A percentile compares a stretch with the other conserved stretches of the same genome.
Conservation (phyloP, 2,113 vertebrate genomes). For the Passerina amoena region DNA sequence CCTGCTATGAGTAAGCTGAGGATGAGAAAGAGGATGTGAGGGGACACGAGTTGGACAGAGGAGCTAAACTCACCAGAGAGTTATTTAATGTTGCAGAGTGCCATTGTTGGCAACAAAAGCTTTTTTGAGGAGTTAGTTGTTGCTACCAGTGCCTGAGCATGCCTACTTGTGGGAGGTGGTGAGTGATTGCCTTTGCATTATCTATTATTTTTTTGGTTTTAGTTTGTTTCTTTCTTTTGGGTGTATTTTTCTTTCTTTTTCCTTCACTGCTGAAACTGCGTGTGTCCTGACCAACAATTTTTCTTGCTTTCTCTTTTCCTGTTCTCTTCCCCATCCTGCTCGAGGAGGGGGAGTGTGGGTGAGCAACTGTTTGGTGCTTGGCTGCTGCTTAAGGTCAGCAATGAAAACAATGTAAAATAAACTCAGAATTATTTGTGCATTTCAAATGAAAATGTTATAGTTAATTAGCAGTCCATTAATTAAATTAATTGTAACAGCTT, state of each 20-base stretch:
- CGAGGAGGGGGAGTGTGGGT: background rate
- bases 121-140: background rate
- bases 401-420: background rate
- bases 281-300: background rate
- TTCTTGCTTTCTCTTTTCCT: background rate
- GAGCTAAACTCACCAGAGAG: background rate
- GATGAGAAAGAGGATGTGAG: background rate
- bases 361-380: background rate
- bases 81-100: background rate
- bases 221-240: background rate
- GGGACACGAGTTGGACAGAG: background rate
- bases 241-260: background rate
- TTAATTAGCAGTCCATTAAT: background rate
- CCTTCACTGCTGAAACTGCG: background rate
- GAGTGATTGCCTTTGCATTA: background rate
- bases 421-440: background rate
- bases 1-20: background rate
- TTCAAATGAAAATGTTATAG: background rate
- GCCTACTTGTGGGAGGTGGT: background rate
- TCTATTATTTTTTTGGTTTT: background rate
- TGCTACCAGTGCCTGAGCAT: background rate
- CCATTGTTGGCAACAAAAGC: background rate
- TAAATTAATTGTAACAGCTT: background rate
- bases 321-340: background rate
- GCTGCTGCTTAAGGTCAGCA: background rate